A percentile compares a stretch with the other conserved stretches of the same genome.
phyloP scores from a whole-genome alignment of 1,140 invertebrate genomes.

The Conus ventricosus region DNA sequence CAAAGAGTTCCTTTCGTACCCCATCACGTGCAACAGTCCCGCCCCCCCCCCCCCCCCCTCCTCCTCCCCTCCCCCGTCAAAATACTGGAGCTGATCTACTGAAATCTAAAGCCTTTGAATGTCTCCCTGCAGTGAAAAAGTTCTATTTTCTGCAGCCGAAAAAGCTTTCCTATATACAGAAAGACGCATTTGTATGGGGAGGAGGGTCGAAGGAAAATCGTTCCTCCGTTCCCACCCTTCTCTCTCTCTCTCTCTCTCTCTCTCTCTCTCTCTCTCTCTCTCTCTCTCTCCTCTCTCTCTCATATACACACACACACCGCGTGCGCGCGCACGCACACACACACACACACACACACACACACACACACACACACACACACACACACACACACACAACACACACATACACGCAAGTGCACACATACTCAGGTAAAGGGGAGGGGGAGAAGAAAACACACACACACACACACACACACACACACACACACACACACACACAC shows the following conservation, averaged over 20 bases:
- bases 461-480: too few relatives aligned
- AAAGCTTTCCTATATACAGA: background rate
- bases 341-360: too few relatives aligned
- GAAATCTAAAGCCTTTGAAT: background rate
- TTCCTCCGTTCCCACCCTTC: background rate
- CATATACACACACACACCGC: background rate
- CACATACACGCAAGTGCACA: too few relatives aligned
- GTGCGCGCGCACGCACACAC: background rate
- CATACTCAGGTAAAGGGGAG: too few relatives aligned
- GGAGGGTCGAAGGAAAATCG: too few relatives aligned
- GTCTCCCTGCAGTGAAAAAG: background rate
- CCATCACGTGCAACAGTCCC: too few relatives aligned
- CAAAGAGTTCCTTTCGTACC: too few relatives aligned
- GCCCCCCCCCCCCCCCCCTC: too few relatives aligned
- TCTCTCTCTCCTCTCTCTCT: background rate
- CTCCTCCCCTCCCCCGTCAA: too few relatives aligned
- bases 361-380: background rate
- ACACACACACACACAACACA: background rate
- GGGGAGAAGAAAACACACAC: too few relatives aligned
- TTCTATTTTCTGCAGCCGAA: background rate
- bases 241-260: background rate
- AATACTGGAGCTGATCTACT: background rate
- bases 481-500: conserved; percentile 6
- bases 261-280: background rate
- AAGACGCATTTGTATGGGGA: background rate